Evolutionary conservation across 2,113 vertebrate genomes (phyloP), one percentile per base, ranked within the genome.

Genomic region (Sinocyclocheilus rhinocerous): DNA sequence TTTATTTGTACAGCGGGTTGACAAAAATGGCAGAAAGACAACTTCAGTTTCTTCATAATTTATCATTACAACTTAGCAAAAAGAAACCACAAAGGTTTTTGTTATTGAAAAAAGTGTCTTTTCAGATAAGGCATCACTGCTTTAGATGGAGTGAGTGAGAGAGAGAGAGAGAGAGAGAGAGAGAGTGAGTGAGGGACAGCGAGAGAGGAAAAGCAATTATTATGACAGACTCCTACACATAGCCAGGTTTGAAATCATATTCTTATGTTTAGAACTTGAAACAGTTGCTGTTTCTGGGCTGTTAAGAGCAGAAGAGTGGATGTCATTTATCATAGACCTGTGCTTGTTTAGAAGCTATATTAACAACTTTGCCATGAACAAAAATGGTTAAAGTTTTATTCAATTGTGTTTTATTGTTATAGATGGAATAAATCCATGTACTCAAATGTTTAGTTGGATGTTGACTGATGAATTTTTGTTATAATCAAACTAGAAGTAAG

Each of bases 121-220:
- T 91, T 91, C 91, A 95, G 96, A 95, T 98, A 97, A 99, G 97
- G 98, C 97, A 97, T 97, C 95, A 94, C 96, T 97, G 97, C 96
- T 97, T 96, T 26, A 85, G 77, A 57, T 81, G 73, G 85, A 89
- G 86, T 65, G 72, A 33, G 85, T 2, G 45, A 42, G 42, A 80
- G 65, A 81, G 81, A 77, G 85, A 45, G n/a, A 83, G 82, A 42
- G 65, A 81, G 81, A 67, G 67, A 77, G 81, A 61, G 85, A 84
- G 82, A 72, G 82, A 76, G 85, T 52, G 85, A 84, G 83, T 76
- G 82, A 76, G 83, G 61, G 45, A 69, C 36, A 69, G 82, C 16
- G 48, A 75, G 42, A 86, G 75, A 63, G 42, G 67, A 24, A 69
- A 42, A 48, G 18, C 39, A 52, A 85, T 76, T 65, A n/a, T 26